A percentile compares a stretch with the other conserved stretches of the same genome.
These are phyloP conservation scores for Sycophila texana DNA, from an alignment of 2,888 invertebrate genomes.

Conservation along the genomic window DNA sequence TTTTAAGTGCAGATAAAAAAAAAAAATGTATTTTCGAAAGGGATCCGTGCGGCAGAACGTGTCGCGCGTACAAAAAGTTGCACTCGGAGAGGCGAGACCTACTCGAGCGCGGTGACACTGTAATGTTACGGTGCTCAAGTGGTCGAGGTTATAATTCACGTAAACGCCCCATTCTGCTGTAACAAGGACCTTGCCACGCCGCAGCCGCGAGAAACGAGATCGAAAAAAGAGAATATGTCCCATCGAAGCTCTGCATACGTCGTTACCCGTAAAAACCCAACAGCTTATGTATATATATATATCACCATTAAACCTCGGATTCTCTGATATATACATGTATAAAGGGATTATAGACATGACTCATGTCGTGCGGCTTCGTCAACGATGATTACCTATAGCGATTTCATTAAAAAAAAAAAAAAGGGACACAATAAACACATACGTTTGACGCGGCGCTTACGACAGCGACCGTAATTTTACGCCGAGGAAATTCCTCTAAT, in stretches of 20 bases:
- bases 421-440: background rate
- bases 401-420: background rate
- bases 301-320: background rate
- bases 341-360: background rate
- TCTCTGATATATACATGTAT: background rate
- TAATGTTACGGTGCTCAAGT: no score
- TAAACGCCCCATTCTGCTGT: conserved; percentile 17
- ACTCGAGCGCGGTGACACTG: no score
- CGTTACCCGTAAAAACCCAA: background rate
- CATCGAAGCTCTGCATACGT: conserved; percentile 1
- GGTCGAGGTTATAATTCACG: conserved; percentile 7
- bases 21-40: no score
- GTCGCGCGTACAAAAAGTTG: no score
- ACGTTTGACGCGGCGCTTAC: no score
- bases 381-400: background rate
- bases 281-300: background rate
- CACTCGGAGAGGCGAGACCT: no score
- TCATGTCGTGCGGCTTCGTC: background rate
- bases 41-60: no score
- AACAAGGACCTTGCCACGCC: conserved; percentile 21
- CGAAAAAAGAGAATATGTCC: conserved; percentile 3
- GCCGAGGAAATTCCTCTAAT: no score
- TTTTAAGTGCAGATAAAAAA: no score
- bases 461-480: no score
- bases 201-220: background rate